Evolutionary conservation across 2,888 invertebrate species (phyloP), one percentile per base, ranked within the genome.

Genomic region (Cephus runcator): DNA sequence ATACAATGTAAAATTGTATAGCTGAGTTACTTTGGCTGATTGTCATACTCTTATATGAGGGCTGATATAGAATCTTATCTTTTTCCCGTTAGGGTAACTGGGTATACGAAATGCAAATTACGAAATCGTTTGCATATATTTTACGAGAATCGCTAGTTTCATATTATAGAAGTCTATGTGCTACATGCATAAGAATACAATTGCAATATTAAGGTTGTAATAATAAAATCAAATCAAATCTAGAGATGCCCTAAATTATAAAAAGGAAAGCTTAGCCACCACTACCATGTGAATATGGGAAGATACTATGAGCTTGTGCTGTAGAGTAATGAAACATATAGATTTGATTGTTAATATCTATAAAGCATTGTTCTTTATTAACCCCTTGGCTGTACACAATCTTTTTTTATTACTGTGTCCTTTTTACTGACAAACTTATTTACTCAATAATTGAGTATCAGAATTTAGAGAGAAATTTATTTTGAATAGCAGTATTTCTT

Each of bases 281-380:
- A 56, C 56, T 23, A 23, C 56, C 56, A 23, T 56, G 23, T 56
- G n/a, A 34, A 23, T 15, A 34, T 75, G 56, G n/a, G n/a, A 33
- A 35, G 30, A 23, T 75, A 75, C 35, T 35, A 35, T 35, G 36
- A 36, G 34, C 34, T 36, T 69, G 73, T 76, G 73, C 35, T 30
- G 40, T 12, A n/a, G 23, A 23, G 15, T 56, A 56, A 56, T 33
- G 56, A 77, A 56, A 73, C 34, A 69, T 34, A 75, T 74, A 78
- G 68, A 73, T 40, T 75, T 75, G 73, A 77, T 73, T 73, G 36
- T 69, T 77, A 75, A 68, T 34, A 36, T 73, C 71, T 75, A 75
- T 73, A 79, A 68, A 36, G 76, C 15, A 76, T 73, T 56, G 71
- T 77, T 76, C 76, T 34, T 23, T 73, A 73, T 56, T 56, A 69